Percentiles rank a stretch among this genome's conserved stretches.
These are phyloP conservation scores for Hemicentrotus pulcherrimus DNA, from an alignment of 35 echinoderm and acorn worm species.

Conservation along the genomic window DNA sequence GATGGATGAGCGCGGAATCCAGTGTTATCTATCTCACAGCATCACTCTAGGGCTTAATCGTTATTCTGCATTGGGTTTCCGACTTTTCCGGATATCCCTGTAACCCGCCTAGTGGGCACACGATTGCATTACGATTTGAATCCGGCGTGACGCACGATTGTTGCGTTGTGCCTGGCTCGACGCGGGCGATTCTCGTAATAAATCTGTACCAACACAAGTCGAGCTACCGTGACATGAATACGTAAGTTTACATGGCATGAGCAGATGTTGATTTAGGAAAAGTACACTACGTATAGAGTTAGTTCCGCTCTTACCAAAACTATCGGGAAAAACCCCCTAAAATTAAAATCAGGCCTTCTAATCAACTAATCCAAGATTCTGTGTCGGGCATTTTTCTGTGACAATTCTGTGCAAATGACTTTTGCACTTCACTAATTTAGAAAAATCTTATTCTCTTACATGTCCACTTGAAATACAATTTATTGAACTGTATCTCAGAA, in stretches of 20 bases:
- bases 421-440: too few relatives aligned
- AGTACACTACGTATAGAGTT: background rate
- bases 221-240: conserved; percentile 28
- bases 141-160: conserved; percentile 7
- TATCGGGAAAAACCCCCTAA: background rate
- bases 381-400: background rate
- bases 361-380: background rate
- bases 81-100: conserved; percentile 42
- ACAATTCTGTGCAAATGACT: background rate
- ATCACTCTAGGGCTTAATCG: conserved; percentile 20
- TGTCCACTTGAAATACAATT: too few relatives aligned
- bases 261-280: conserved; percentile 22
- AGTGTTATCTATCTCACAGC: conserved; percentile 25
- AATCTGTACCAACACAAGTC: background rate
- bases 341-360: background rate
- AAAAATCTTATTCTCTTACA: too few relatives aligned
- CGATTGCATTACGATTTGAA: conserved; percentile 42
- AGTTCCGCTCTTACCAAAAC: background rate
- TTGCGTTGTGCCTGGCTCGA: background rate
- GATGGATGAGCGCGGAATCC: background rate
- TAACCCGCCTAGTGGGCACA: background rate
- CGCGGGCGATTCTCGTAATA: conserved; percentile 19
- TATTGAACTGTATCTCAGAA: too few relatives aligned
- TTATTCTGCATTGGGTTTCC: conserved; percentile 39
- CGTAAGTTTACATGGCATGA: conserved; percentile 7